Evolutionary conservation across 2,888 invertebrate genomes (phyloP), one percentile per base, ranked within the genome.

Genomic region (Margaritifera margaritifera): DNA sequence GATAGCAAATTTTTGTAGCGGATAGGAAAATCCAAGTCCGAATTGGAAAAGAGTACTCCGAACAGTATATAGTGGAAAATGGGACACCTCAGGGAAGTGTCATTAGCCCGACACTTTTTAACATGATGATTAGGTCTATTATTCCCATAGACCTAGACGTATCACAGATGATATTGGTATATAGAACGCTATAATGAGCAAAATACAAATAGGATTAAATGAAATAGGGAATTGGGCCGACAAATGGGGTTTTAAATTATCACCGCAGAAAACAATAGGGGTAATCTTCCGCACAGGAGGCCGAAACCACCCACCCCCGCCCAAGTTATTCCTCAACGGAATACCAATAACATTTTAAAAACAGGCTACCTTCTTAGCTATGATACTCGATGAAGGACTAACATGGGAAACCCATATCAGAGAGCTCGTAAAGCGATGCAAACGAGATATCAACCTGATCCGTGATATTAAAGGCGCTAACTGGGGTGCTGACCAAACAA

Each of bases 21-120:
- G 27, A 64, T 22, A 56, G 64, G n/a, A 56, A 64, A 58, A 57
- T 57, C 6, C 31, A 64, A 64, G 58, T 64, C 3, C 31, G n/a
- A 31, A 20, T 64, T 11, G 22, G 25, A 22, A 53, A 64, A 19
- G 19, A 56, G 8, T 20, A 6, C 11, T 57, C 64, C 1, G 31
- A 1, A 11, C 6, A n/a, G 11, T 42, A 50, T 0, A 0, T 5
- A 8, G 24, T 64, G n/a, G 64, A 64, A 2, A 56, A 64, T 11
- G 64, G 58, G 3, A 54, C 50, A 15, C 58, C 58, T 19, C 64
- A 64, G 1, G 57, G 57, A 4, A 54, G 31, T 2, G 64, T 64
- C 8, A 31, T 64, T 4, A 50, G 42, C 6, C 64, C 57, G 1
- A 42, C 31, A 6, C n/a, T 64, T 0, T 64, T 64, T 56, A 64